Evolutionary conservation across 2,113 vertebrate genomes (phyloP).

Genomic region (Abramis brama): DNA sequence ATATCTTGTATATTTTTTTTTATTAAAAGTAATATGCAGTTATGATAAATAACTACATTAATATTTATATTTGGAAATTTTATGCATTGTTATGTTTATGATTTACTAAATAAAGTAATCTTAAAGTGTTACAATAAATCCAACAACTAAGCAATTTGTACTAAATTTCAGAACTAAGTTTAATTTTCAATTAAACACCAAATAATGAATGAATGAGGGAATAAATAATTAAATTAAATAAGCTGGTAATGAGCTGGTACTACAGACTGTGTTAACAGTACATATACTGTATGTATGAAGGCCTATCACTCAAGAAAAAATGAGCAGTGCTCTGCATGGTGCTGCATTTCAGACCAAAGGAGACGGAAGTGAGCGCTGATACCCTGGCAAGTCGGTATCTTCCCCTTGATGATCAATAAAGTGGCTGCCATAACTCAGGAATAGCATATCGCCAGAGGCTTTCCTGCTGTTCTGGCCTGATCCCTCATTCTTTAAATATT

Average conservation of each 20-base stretch:
- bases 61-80: too few relatives aligned
- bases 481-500: slow-evolving; percentile 32
- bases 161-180: not conserved
- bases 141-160: not conserved
- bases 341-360: slow-evolving; percentile 38
- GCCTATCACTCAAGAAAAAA: slow-evolving; percentile 10
- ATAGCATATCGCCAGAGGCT: slow-evolving; percentile 29
- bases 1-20: too few relatives aligned
- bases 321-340: slow-evolving; percentile 20
- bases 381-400: slow-evolving; percentile 23
- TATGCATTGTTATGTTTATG: too few relatives aligned
- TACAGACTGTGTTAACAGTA: not conserved
- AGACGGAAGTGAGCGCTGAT: not conserved
- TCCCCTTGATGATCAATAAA: slow-evolving; percentile 47
- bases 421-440: slow-evolving; percentile 32
- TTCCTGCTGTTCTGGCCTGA: slow-evolving; percentile 1
- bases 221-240: not conserved
- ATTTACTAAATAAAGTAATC: too few relatives aligned
- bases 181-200: not conserved
- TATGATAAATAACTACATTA: too few relatives aligned
- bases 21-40: too few relatives aligned
- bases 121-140: not conserved
- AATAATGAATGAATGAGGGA: not conserved
- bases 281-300: not conserved
- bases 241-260: not conserved